Percentiles rank a stretch among this genome's conserved stretches.
phyloP scores from a whole-genome alignment of 1,140 invertebrate genomes.

The Cydia fagiglandana region DNA sequence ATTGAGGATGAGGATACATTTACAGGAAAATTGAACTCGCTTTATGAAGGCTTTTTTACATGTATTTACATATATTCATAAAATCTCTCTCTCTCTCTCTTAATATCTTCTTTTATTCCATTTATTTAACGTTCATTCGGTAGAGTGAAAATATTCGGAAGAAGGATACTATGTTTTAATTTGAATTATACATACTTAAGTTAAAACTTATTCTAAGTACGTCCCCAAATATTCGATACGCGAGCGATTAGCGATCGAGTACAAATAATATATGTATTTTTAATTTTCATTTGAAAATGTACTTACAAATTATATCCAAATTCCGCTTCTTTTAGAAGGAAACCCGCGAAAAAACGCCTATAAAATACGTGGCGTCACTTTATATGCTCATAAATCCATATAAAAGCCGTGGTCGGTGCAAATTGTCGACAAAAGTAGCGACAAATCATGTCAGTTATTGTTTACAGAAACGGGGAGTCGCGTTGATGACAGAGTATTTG shows the following conservation, averaged over 20 bases:
- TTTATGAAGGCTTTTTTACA: background rate
- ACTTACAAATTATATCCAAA: background rate
- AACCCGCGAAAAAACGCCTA: background rate
- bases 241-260: no score
- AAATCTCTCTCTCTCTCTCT: no score
- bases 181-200: background rate
- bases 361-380: conserved; percentile 22
- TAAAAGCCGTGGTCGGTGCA: conserved; percentile 27
- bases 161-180: background rate
- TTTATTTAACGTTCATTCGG: background rate
- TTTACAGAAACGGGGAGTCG: conserved; percentile 1
- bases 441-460: conserved; percentile 31
- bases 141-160: no score
- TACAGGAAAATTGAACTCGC: background rate
- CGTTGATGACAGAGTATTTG: background rate
- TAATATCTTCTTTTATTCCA: background rate
- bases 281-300: no score
- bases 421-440: conserved; percentile 20
- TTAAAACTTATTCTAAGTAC: background rate
- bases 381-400: conserved; percentile 23
- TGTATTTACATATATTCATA: no score
- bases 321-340: background rate
- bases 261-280: no score
- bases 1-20: background rate
- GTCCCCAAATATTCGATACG: no score